These are phyloP conservation scores for Colius striatus DNA, from an alignment of 2,113 vertebrate genomes.

Conservation along the genomic window DNA sequence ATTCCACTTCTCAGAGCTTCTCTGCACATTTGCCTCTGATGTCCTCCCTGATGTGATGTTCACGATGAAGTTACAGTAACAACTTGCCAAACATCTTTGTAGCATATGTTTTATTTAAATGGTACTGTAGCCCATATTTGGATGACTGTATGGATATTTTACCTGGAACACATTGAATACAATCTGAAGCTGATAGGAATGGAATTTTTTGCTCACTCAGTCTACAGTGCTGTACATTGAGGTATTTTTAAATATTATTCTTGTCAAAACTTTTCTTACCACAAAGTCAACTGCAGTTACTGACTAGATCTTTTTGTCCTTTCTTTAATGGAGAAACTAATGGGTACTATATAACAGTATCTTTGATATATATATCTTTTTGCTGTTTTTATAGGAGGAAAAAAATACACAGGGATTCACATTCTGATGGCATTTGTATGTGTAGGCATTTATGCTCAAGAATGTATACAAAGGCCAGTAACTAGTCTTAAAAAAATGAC, in stretches of 20 bases:
- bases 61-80: neutral
- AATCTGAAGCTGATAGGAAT: neutral
- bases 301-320: neutral
- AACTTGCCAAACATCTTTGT: neutral
- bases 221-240: neutral
- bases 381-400: neutral
- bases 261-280: neutral
- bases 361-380: neutral
- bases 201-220: neutral
- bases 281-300: neutral
- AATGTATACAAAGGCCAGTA: neutral
- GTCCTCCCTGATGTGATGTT: neutral
- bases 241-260: neutral
- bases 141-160: neutral
- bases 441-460: neutral
- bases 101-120: neutral
- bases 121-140: neutral
- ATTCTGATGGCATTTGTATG: neutral
- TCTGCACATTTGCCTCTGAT: neutral
- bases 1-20: neutral
- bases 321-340: neutral
- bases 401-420: neutral
- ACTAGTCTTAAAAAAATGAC: neutral
- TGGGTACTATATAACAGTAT: neutral
- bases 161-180: neutral